Conservation (phyloP, 2,113 vertebrate species). For the Gallinago jamesoni region DNA sequence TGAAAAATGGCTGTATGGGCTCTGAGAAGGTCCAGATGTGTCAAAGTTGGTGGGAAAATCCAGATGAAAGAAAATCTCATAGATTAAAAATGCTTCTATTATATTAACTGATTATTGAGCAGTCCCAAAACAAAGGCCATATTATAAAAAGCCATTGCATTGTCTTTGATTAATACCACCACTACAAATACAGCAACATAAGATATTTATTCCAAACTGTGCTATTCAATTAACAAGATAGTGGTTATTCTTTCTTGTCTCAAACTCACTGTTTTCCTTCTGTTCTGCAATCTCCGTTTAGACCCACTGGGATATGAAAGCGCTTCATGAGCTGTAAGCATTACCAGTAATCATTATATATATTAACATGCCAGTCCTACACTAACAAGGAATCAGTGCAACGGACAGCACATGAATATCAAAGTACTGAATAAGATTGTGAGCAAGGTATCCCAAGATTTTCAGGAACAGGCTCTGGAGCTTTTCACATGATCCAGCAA, state of each 20-base stretch:
- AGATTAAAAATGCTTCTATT: not conserved
- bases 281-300: not conserved
- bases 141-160: not conserved
- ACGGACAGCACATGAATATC: not conserved
- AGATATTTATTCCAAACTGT: not conserved
- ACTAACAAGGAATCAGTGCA: not conserved
- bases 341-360: not conserved
- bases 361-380: not conserved
- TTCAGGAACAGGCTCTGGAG: not conserved
- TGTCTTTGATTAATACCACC: not conserved
- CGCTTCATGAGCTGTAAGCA: not conserved
- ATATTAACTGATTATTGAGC: not conserved
- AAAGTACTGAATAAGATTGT: not conserved
- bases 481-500: not conserved
- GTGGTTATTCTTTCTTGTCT: not conserved
- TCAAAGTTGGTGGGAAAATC: not conserved
- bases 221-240: not conserved
- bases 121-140: not conserved
- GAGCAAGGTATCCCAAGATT: rapidly evolving
- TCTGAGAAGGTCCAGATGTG: not conserved
- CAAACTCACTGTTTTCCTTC: not conserved
- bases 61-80: not conserved
- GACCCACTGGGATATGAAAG: not conserved
- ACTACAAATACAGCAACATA: not conserved
- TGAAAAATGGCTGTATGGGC: not conserved